A percentile compares a stretch with the other conserved stretches of the same genome.
These are phyloP conservation scores for Mesembrinibis cayennensis DNA, from an alignment of 2,113 vertebrate genomes.

Conservation along the genomic window DNA sequence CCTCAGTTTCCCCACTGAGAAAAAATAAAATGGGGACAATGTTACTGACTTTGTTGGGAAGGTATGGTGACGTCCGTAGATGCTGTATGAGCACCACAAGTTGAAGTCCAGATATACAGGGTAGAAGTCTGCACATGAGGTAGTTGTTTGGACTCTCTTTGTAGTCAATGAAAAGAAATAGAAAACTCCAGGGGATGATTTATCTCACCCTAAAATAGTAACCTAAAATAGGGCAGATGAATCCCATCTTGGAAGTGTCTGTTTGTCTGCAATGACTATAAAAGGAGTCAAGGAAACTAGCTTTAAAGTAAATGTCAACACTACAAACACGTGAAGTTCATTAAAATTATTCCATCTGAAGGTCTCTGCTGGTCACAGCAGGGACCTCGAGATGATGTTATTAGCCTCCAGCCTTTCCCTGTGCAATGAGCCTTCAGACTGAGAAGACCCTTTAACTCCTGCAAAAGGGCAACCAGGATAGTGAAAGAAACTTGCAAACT, in stretches of 20 bases:
- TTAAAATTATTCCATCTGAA: constrained; percentile 18
- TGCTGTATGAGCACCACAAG: neutral
- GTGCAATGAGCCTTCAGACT: neutral
- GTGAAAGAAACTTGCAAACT: neutral
- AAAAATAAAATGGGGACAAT: neutral
- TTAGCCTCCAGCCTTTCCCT: neutral
- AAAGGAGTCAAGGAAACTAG: constrained; percentile 27
- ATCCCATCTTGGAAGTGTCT: neutral
- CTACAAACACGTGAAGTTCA: neutral
- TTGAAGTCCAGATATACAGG: neutral
- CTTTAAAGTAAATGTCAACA: neutral
- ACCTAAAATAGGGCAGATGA: constrained; percentile 2
- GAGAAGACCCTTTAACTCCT: neutral
- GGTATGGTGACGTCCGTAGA: rapidly evolving
- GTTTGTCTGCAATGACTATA: neutral
- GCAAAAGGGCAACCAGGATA: neutral
- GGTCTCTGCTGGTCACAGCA: neutral
- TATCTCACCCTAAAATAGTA: constrained; percentile 10
- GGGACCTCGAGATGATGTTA: neutral
- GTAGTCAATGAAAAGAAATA: constrained; percentile 9
- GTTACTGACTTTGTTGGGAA: neutral
- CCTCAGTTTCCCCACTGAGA: neutral
- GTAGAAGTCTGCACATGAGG: neutral
- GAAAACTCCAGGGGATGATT: neutral
- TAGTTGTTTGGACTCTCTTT: neutral